Percentiles rank a stretch among this genome's conserved stretches.
Conservation (phyloP, 1,140 invertebrate species). For the Hylaeus anthracinus region DNA sequence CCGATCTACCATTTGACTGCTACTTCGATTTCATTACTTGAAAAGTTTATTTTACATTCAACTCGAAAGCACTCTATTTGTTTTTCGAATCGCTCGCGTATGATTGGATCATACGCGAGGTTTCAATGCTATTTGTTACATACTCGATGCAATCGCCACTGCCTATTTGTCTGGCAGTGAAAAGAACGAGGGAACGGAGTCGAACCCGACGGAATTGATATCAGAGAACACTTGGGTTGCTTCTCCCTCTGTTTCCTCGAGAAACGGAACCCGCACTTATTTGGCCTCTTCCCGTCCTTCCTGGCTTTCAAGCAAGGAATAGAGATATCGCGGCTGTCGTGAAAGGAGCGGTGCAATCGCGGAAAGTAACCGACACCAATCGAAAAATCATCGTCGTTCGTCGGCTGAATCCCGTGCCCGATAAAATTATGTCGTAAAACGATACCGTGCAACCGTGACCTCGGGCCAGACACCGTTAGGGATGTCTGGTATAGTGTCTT, state of each 20-base stretch:
- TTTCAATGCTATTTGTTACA: too few relatives aligned
- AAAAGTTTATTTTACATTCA: too few relatives aligned
- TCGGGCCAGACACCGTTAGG: not conserved
- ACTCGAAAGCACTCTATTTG: too few relatives aligned
- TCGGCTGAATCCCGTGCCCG: not conserved
- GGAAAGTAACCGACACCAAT: constrained; percentile 58
- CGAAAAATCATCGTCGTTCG: constrained; percentile 31
- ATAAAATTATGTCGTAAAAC: constrained; percentile 26
- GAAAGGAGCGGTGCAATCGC: constrained; percentile 43
- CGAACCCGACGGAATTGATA: constrained; percentile 57
- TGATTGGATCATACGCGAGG: too few relatives aligned
- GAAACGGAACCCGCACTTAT: constrained; percentile 61
- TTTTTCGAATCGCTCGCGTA: too few relatives aligned
- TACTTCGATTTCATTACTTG: too few relatives aligned
- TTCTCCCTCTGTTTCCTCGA: constrained; percentile 48
- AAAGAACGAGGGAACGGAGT: constrained; percentile 22
- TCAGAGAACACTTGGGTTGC: constrained; percentile 58
- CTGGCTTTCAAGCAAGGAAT: constrained; percentile 52
- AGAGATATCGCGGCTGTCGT: constrained; percentile 43
- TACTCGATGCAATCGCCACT: not conserved
- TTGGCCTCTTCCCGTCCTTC: constrained; percentile 61
- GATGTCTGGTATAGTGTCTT: not conserved
- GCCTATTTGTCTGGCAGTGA: constrained; percentile 4
- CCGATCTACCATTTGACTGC: too few relatives aligned
- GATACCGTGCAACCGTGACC: not conserved